These are phyloP conservation scores for Vireo griseus DNA, from an alignment of 2,797 vertebrate species.

Conservation along the genomic window DNA sequence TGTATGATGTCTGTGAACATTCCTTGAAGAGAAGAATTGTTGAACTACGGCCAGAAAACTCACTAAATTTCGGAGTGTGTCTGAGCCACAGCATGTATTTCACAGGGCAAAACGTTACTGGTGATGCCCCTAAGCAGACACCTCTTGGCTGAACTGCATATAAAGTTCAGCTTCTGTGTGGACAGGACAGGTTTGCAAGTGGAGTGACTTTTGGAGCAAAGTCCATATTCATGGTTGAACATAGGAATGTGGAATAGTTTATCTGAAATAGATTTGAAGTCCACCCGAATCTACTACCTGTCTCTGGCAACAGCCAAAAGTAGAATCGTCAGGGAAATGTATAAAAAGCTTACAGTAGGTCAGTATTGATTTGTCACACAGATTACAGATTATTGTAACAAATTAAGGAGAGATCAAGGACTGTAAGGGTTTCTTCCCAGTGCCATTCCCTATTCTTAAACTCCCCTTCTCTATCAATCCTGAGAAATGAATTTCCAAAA, in stretches of 20 bases:
- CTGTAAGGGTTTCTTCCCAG: fast-evolving
- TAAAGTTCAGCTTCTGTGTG: not conserved
- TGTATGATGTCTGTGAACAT: slow-evolving; percentile 12
- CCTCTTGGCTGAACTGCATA: not conserved
- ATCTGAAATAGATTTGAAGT: not conserved
- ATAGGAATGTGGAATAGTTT: not conserved
- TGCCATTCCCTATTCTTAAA: not conserved
- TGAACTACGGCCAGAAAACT: not conserved
- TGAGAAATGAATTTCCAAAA: not conserved
- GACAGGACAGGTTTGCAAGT: not conserved
- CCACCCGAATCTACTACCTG: not conserved
- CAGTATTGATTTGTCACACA: not conserved
- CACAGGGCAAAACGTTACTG: not conserved
- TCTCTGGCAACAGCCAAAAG: not conserved
- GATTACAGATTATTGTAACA: not conserved
- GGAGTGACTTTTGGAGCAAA: not conserved
- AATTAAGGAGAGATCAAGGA: not conserved
- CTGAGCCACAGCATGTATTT: not conserved
- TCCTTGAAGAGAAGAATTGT: not conserved
- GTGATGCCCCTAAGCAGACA: not conserved
- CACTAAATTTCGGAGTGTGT: not conserved
- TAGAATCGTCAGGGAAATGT: not conserved
- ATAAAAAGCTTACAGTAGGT: not conserved
- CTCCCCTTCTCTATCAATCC: not conserved
- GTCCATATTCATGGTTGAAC: not conserved